These are phyloP conservation scores for Macaca nemestrina DNA, from an alignment of 2,113 vertebrate species.

Conservation along the genomic window DNA sequence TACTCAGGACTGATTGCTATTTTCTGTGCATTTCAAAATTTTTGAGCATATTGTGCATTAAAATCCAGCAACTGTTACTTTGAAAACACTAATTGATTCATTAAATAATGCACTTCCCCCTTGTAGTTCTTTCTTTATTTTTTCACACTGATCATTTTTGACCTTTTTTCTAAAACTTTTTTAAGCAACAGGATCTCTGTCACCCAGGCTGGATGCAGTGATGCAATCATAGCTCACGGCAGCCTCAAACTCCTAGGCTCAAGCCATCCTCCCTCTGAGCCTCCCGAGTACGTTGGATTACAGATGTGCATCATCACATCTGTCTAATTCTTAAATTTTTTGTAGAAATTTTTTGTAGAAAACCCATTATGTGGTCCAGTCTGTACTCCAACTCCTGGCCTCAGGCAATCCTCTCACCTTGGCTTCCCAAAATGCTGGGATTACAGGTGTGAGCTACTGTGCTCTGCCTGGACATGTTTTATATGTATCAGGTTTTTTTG, in stretches of 20 bases:
- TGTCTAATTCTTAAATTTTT: not conserved
- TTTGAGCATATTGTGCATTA: not conserved
- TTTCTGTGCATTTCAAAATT: slow-evolving; percentile 28
- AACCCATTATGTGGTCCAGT: not conserved
- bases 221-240: not conserved
- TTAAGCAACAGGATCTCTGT: not conserved
- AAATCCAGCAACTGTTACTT: not conserved
- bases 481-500: too few relatives aligned
- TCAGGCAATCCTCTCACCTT: not conserved
- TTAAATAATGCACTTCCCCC: not conserved
- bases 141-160: not conserved
- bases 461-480: not conserved
- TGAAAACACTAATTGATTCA: not conserved
- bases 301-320: not conserved
- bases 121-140: not conserved
- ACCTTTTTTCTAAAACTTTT: not conserved
- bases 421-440: not conserved
- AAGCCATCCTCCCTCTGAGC: not conserved
- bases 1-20: not conserved
- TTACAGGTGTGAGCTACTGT: not conserved
- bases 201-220: not conserved
- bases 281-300: not conserved
- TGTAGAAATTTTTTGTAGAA: not conserved
- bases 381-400: not conserved
- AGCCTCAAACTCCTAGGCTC: not conserved